phyloP scores from a whole-genome alignment of 1,140 invertebrate species.

The Drosophila lini region DNA sequence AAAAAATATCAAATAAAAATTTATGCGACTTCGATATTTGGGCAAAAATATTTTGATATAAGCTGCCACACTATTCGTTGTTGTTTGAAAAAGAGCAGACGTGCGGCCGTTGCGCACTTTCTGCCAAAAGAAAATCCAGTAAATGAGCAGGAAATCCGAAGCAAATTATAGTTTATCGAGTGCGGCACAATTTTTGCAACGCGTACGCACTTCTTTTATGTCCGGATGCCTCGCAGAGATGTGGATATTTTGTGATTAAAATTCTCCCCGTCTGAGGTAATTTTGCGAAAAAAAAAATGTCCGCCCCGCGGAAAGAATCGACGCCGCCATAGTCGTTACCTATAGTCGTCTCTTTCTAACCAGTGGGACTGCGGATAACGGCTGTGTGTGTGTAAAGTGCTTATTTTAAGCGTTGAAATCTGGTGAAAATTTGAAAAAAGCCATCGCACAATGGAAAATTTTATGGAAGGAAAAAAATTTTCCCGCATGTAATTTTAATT shows the following conservation, averaged over 20 bases:
- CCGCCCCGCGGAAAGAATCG: slow-evolving; percentile 52
- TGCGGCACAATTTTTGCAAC: slow-evolving; percentile 54
- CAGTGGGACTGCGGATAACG: slow-evolving; percentile 5
- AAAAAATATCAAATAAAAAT: too few species aligned
- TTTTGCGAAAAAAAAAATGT: slow-evolving; percentile 63
- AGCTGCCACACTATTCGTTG: slow-evolving; percentile 14
- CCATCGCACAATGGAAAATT: slow-evolving; percentile 31
- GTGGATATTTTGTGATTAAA: slow-evolving; percentile 84
- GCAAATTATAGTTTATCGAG: slow-evolving; percentile 30
- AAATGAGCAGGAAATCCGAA: slow-evolving; percentile 64
- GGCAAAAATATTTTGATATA: too few species aligned
- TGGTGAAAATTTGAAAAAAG: slow-evolving; percentile 26
- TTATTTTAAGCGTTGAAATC: slow-evolving; percentile 37
- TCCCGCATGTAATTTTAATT: neutral
- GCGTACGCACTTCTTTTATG: slow-evolving; percentile 49
- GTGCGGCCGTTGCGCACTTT: slow-evolving; percentile 34
- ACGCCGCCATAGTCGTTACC: slow-evolving; percentile 47
- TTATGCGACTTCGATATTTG: too few species aligned
- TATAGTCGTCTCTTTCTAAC: slow-evolving; percentile 57
- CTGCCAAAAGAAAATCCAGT: slow-evolving; percentile 42
- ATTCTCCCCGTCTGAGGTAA: slow-evolving; percentile 81
- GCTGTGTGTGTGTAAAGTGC: slow-evolving; percentile 36
- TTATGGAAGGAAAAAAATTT: slow-evolving; percentile 15
- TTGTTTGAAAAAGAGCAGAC: slow-evolving; percentile 51
- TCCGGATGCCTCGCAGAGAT: slow-evolving; percentile 65